phyloP scores from a whole-genome alignment of 2,888 invertebrate species.

The Drosophila yooni region DNA sequence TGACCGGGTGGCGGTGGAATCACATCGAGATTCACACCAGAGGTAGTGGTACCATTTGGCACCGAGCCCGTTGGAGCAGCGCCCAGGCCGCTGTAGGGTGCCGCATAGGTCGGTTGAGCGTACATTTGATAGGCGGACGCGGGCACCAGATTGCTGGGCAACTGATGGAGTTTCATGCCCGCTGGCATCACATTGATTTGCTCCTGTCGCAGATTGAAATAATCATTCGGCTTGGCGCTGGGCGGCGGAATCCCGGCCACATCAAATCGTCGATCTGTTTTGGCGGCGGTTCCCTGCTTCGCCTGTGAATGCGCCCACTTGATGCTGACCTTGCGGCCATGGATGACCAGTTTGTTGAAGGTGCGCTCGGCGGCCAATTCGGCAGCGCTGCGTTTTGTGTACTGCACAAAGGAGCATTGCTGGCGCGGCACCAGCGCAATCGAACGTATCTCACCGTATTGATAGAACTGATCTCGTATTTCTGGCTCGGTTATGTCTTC shows the following conservation, averaged over 20 bases:
- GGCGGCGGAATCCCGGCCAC: conserved; percentile 92
- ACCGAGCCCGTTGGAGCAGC: conserved; percentile 54
- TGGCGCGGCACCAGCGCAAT: conserved; percentile 96
- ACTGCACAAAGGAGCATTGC: conserved; percentile 98
- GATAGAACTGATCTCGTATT: conserved; percentile 98
- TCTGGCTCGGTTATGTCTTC: conserved; percentile 95
- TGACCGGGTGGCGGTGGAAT: conserved; percentile 85
- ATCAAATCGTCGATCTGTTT: conserved; percentile 87
- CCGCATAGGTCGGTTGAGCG: conserved; percentile 83
- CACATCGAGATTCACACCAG: conserved; percentile 68
- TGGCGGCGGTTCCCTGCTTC: conserved; percentile 86
- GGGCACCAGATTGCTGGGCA: conserved; percentile 84
- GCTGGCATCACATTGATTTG: conserved; percentile 84
- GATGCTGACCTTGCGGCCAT: conserved; percentile 96
- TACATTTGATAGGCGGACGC: conserved; percentile 84
- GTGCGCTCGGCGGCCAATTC: conserved; percentile 98
- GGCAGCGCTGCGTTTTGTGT: conserved; percentile 94
- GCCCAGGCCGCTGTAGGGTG: conserved; percentile 83
- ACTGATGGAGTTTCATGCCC: conserved; percentile 85
- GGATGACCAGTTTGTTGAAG: conserved; percentile 94
- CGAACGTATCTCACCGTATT: conserved; percentile 98
- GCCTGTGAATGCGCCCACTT: conserved; percentile 99
- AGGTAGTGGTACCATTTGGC: conserved; percentile 25
- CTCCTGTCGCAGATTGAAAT: conserved; percentile 87
- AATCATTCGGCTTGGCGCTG: conserved; percentile 87